Percentiles rank a stretch among this genome's conserved stretches.
These are phyloP conservation scores for Nomada lathburiana DNA, from an alignment of 2,888 invertebrate species.

Conservation along the genomic window DNA sequence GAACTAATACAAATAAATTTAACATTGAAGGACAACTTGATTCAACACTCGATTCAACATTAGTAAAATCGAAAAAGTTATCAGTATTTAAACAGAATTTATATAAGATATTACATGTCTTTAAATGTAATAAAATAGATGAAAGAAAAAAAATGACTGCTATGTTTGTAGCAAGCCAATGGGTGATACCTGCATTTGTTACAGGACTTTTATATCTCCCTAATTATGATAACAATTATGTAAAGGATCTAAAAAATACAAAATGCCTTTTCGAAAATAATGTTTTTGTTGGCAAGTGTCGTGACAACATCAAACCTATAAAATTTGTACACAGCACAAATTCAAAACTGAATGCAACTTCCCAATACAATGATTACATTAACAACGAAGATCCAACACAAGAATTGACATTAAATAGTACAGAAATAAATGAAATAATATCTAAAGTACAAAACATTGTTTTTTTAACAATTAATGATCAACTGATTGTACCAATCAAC, in stretches of 20 bases:
- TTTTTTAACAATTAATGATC: constrained; percentile 54
- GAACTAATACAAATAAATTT: not conserved
- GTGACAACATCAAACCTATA: constrained; percentile 4
- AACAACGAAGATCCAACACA: constrained; percentile 52
- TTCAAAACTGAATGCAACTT: constrained; percentile 27
- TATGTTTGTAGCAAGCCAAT: constrained; percentile 74
- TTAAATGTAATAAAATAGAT: constrained; percentile 14
- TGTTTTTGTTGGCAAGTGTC: constrained; percentile 75
- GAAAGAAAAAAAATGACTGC: constrained; percentile 51
- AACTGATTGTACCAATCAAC: not conserved
- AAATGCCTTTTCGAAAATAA: constrained; percentile 71
- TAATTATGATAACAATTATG: constrained; percentile 53
- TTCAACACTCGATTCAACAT: not conserved
- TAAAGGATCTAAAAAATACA: constrained; percentile 50
- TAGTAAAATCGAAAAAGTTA: constrained; percentile 15
- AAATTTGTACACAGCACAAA: constrained; percentile 27
- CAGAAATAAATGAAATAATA: constrained; percentile 69
- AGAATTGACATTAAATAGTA: constrained; percentile 50
- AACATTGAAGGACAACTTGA: constrained; percentile 10
- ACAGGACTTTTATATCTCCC: constrained; percentile 70
- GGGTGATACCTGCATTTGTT: constrained; percentile 78
- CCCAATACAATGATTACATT: constrained; percentile 58
- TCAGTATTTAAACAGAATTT: constrained; percentile 2
- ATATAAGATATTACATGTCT: constrained; percentile 17
- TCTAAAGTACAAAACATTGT: constrained; percentile 74